Evolutionary conservation across 2,797 vertebrate genomes (phyloP), one percentile per base, ranked within the genome.

Genomic region (Alca torda): DNA sequence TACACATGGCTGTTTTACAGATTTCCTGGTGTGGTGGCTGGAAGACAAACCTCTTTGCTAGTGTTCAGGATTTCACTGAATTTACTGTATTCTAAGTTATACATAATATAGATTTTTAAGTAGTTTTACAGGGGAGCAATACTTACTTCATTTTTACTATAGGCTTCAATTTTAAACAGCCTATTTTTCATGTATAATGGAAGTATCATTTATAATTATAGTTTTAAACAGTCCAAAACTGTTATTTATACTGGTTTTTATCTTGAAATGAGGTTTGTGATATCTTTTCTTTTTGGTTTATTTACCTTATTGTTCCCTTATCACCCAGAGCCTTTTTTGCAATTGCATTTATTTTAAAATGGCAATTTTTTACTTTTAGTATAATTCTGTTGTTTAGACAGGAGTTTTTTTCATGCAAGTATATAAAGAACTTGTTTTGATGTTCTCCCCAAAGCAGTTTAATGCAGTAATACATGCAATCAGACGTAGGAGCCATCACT

Each of bases 291-390:
- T 5, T 92, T 74, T 94, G 74, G 61, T 90, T 95, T 92, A 74
- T 95, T 94, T 92, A 65, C 61, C 21, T 80, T 88, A 64, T 46
- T 57, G 8, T 91, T 89, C 76, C 67, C 72, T 88, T 70, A 91
- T 86, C 33, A 89, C 33, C 30, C 93, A 48, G 80, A 87, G 84
- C 46, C 43, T 68, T 77, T 88, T 92, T 83, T 75, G 24, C 37
- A 60, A n/a, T 64, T 61, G 50, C 26, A 37, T 78, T 94, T 87
- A 39, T 87, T 94, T 92, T 53, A 19, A 87, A 89, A 85, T 23
- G 19, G 6, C 65, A 8, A 3, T 43, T 84, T 86, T 94, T 75
- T 8, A 65, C 24, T 84, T 83, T 25, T 37, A 77, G 33, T 70
- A 12, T 43, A 77, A 90, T 82, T 54, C 41, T 46, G 10, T 56